A percentile compares a stretch with the other conserved stretches of the same genome.
phyloP scores from a whole-genome alignment of 1,140 invertebrate genomes.

The Steinernema khuongi region DNA sequence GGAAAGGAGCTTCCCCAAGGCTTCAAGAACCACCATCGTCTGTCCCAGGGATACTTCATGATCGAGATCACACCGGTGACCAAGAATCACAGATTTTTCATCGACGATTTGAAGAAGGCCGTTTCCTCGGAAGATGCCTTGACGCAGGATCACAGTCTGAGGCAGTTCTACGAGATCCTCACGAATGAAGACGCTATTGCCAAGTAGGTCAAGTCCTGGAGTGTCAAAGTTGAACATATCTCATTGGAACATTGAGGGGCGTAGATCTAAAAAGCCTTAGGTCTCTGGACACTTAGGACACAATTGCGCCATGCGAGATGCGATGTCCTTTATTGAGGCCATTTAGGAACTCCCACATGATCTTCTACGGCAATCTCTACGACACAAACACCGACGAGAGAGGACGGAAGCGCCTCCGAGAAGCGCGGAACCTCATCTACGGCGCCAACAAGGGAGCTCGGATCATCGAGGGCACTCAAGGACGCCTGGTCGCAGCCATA shows the following conservation, averaged over 20 bases:
- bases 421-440: not conserved
- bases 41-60: not conserved
- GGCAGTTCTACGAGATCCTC: not conserved
- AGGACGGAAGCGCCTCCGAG: not conserved
- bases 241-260: too few relatives aligned
- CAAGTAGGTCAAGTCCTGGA: not conserved
- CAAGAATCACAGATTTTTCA: not conserved
- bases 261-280: too few relatives aligned
- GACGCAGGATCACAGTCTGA: not conserved
- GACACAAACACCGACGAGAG: not conserved
- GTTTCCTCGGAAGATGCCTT: not conserved
- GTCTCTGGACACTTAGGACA: too few relatives aligned
- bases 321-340: too few relatives aligned
- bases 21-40: not conserved
- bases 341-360: not conserved
- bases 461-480: not conserved
- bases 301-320: too few relatives aligned
- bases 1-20: not conserved
- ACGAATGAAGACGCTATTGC: not conserved
- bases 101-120: not conserved
- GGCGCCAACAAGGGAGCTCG: not conserved
- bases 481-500: not conserved
- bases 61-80: not conserved
- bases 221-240: not conserved
- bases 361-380: slow-evolving; percentile 2